These are phyloP conservation scores for Larimichthys polyactis DNA, from an alignment of 2,113 vertebrate species.

Conservation along the genomic window DNA sequence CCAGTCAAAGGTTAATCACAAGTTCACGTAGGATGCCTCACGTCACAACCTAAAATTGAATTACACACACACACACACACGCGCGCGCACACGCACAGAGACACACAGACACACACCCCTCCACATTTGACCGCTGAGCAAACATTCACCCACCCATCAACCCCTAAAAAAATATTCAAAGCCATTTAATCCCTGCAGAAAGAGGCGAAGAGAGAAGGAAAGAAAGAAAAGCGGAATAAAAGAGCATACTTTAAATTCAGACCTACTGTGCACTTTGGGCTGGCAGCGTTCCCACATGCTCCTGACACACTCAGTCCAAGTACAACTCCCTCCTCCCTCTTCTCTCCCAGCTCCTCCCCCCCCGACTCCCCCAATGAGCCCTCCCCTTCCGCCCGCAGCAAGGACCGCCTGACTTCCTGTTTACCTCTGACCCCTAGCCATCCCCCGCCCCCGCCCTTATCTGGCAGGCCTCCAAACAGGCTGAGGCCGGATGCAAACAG, in stretches of 20 bases:
- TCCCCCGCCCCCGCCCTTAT: conserved; percentile 62
- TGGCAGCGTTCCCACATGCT: conserved; percentile 82
- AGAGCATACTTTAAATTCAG: conserved; percentile 77
- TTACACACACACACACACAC: conserved; percentile 63
- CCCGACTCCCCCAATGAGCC: conserved; percentile 27
- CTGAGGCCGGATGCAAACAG: conserved; percentile 65
- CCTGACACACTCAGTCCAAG: conserved; percentile 76
- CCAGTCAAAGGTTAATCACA: conserved; percentile 70
- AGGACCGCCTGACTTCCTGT: conserved; percentile 83
- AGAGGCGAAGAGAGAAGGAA: conserved; percentile 25
- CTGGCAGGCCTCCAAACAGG: conserved; percentile 74
- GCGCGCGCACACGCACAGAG: background rate
- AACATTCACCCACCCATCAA: conserved; percentile 42
- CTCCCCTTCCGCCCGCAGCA: conserved; percentile 79
- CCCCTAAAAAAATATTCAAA: conserved; percentile 45
- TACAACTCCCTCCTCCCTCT: conserved; percentile 80
- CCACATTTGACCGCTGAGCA: conserved; percentile 43
- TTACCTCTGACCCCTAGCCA: conserved; percentile 83
- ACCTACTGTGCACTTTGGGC: conserved; percentile 83
- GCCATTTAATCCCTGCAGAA: conserved; percentile 55
- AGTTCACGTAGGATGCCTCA: conserved; percentile 66
- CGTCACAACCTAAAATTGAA: conserved; percentile 67
- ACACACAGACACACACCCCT: background rate
- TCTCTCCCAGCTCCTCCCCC: conserved; percentile 46
- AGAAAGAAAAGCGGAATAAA: conserved; percentile 51